Base-by-base conservation (phyloP, 2,797 vertebrate genomes). In the Danio kyathit region DNA sequence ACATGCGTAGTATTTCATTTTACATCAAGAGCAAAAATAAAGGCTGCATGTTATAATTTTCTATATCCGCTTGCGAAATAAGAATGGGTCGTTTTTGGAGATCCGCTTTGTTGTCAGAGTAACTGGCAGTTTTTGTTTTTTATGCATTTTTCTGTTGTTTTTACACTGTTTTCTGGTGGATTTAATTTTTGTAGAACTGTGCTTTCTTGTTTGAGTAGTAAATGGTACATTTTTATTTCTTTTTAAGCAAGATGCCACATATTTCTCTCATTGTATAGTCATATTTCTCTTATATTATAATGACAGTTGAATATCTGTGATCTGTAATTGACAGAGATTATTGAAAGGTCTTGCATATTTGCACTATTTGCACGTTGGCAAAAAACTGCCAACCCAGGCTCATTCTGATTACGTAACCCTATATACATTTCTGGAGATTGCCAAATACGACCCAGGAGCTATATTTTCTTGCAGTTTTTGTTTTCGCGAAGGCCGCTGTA, bases 61-160 rank as follows among this genome's bases (percentile, higher is more conserved):
- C 81, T 90, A 69, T 84, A 89, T 88, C 84, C 81, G 81, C 88
- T 87, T 92, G 87, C 83, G 87, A 91, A 90, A 91, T 91, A 84
- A 80, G 85, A 87, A 90, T 88, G 59, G 40, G 4, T 73, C 80
- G 54, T 81, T 87, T 85, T 64, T 54, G 72, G 69, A 86, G 82
- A 66, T 82, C 9, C 3, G 49, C 72, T 80, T 71, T 76, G 69
- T 9, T 48, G 65, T 83, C 86, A 60, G 69, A 38, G 65, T 76
- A 29, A 5, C 54, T 76, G 10, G 81, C 67, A 77, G 82, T 82
- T 84, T n/a, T n/a, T 57, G 38, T 52, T 72, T 61, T 41, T 49
- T 16, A 12, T 61, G 38, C 13, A 43, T 65, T 60, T n/a, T 10
- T 40, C 19, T n/a, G 64, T 4, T 1, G 41, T 21, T 56, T 56